Percentiles rank a stretch among this genome's conserved stretches.
Conservation (phyloP, 2,113 vertebrate species). For the Phasianus colchicus region DNA sequence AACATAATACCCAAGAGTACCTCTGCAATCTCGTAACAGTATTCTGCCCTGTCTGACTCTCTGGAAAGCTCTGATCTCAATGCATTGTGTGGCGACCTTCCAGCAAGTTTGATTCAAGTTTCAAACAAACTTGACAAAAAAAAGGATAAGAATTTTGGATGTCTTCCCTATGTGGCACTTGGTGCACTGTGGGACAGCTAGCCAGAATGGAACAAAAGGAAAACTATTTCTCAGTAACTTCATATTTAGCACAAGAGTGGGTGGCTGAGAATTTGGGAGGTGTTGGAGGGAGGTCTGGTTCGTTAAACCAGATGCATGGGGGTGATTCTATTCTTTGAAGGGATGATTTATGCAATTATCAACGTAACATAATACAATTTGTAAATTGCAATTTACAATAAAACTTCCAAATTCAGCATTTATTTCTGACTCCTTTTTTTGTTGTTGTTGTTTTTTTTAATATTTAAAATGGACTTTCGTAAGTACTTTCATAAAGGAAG, state of each 20-base stretch:
- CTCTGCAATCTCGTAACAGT: neutral
- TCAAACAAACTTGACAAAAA: neutral
- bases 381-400: neutral
- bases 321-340: neutral
- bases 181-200: neutral
- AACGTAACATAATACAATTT: neutral
- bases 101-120: accelerated
- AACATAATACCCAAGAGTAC: slow-evolving; percentile 12
- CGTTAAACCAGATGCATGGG: neutral
- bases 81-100: neutral
- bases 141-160: accelerated
- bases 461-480: neutral
- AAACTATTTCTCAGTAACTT: neutral
- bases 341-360: neutral
- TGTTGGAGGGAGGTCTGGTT: neutral
- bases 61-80: neutral
- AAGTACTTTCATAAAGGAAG: neutral
- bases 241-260: neutral
- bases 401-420: neutral
- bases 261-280: neutral
- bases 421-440: neutral
- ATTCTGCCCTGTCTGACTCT: neutral
- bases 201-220: neutral
- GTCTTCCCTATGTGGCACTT: neutral
- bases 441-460: neutral